Evolutionary conservation across 2,888 invertebrate species (phyloP).

Genomic region (Acleris emargana): DNA sequence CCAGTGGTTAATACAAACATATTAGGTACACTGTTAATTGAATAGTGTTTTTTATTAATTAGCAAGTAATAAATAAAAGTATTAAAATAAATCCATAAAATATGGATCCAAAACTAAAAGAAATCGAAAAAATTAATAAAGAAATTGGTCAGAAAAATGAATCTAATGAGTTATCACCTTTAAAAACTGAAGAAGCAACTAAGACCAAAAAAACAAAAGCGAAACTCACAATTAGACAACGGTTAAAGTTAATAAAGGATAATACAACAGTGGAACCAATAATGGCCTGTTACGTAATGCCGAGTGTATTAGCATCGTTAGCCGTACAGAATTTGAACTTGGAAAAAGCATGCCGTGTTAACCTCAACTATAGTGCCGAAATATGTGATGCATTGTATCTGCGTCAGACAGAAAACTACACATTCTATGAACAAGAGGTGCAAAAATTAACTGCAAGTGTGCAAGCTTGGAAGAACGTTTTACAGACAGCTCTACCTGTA

Average conservation of each 20-base stretch:
- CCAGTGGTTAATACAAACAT: slow-evolving; percentile 4
- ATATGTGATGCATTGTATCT: slow-evolving; percentile 90
- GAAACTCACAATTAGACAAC: slow-evolving; percentile 59
- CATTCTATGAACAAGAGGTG: slow-evolving; percentile 84
- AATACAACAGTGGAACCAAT: slow-evolving; percentile 89
- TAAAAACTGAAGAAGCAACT: slow-evolving; percentile 49
- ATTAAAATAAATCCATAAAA: slow-evolving; percentile 17
- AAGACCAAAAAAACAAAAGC: slow-evolving; percentile 45
- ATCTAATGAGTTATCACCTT: slow-evolving; percentile 54
- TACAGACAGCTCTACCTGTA: slow-evolving; percentile 92
- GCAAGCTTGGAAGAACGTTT: slow-evolving; percentile 92
- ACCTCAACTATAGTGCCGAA: slow-evolving; percentile 87
- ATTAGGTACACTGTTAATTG: background rate
- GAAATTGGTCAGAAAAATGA: slow-evolving; percentile 47
- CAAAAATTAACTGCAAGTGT: slow-evolving; percentile 89
- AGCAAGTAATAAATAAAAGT: background rate
- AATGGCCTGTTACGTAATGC: slow-evolving; percentile 87
- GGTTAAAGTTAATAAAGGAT: slow-evolving; percentile 65
- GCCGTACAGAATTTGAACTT: slow-evolving; percentile 92
- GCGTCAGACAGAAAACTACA: slow-evolving; percentile 86
- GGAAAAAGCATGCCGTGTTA: slow-evolving; percentile 93
- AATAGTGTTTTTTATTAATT: background rate
- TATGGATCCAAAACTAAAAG: slow-evolving; percentile 36
- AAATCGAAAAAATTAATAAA: slow-evolving; percentile 43
- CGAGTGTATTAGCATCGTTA: slow-evolving; percentile 86